Conservation (phyloP, 2,888 invertebrate species). For the Theretra japonica region DNA sequence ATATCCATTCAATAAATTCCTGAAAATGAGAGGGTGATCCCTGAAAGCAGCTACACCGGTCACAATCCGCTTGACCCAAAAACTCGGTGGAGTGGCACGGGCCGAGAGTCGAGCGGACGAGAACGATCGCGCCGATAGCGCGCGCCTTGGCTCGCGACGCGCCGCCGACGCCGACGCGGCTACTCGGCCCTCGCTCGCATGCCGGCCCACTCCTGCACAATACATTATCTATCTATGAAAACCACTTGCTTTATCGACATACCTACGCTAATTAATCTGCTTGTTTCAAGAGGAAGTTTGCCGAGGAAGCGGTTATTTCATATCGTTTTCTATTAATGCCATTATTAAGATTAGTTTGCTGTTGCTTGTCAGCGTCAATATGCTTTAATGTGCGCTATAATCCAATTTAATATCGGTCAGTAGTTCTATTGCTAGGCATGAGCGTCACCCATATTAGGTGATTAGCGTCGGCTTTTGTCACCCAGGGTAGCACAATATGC, state of each 20-base stretch:
- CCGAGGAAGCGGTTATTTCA: neutral
- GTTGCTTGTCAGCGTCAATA: neutral
- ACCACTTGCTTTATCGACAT: slow-evolving; percentile 20
- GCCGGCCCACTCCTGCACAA: slow-evolving; percentile 22
- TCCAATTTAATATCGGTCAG: neutral
- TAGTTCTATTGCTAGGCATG: neutral
- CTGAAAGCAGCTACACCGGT: slow-evolving; percentile 57
- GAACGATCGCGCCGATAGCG: slow-evolving; percentile 74
- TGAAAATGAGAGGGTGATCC: slow-evolving; percentile 53
- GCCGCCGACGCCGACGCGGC: slow-evolving; percentile 20
- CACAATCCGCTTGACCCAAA: slow-evolving; percentile 78
- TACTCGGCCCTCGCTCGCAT: neutral
- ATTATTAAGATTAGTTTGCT: neutral
- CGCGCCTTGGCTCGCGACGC: slow-evolving; percentile 50
- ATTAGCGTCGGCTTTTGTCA: too few species aligned
- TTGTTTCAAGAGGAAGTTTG: neutral
- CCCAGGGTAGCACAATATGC: too few species aligned
- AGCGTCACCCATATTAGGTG: too few species aligned
- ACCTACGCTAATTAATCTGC: slow-evolving; percentile 17
- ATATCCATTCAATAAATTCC: slow-evolving; percentile 55
- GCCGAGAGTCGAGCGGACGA: slow-evolving; percentile 43
- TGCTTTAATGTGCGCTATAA: neutral
- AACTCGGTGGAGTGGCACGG: slow-evolving; percentile 62
- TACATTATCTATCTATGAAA: slow-evolving; percentile 12
- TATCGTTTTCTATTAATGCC: neutral